Base-by-base conservation (phyloP, 2,113 vertebrate species). In the Semnopithecus entellus region DNA sequence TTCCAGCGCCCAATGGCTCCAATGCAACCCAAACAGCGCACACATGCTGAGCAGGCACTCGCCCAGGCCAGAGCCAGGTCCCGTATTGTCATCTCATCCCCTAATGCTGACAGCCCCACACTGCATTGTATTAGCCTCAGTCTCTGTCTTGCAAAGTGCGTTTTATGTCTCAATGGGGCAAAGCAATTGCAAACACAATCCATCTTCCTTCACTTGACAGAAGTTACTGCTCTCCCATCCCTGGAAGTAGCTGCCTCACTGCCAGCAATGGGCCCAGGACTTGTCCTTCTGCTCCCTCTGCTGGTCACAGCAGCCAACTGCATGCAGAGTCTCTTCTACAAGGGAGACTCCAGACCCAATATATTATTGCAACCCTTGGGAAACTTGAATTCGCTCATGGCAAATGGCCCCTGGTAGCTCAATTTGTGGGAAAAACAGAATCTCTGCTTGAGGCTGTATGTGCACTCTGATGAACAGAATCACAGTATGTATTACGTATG, bases 221-320 rank as follows among this genome's bases (percentile, higher is more conserved):
- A 66, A 88, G 7, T 23, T 52, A 45, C 6, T 22, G 38, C 40
- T 45, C 22, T 38, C 27, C 35, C 6, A 30, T 57, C n/a, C 32
- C 57, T 32, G 3, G 9, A 70, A n/a, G 43, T 4, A 30, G 59
- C 40, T 1, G 45, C 79, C 75, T 52, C 55, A 1, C 11, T 1
- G 43, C 27, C 18, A 14, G 18, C 17, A 17, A 17, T 2, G 4
- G 6, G 10, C 8, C 14, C 14, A 22, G 30, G 22, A 2, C 30
- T 22, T 23, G 3, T 82, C 32, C 48, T 68, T 68, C n/a, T 83
- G 27, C 89, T 72, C 98, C 92, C 95, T 91, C 98, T 97, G 90
- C 94, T 98, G 98, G 95, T 66, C 45, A 91, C 1, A 8, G 1
- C 16, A 30, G 61, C 8, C 13, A 80, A 32, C 25, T 57, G 30